Base-by-base conservation (phyloP, 1,140 invertebrate genomes). In the Drosophila busckii region DNA sequence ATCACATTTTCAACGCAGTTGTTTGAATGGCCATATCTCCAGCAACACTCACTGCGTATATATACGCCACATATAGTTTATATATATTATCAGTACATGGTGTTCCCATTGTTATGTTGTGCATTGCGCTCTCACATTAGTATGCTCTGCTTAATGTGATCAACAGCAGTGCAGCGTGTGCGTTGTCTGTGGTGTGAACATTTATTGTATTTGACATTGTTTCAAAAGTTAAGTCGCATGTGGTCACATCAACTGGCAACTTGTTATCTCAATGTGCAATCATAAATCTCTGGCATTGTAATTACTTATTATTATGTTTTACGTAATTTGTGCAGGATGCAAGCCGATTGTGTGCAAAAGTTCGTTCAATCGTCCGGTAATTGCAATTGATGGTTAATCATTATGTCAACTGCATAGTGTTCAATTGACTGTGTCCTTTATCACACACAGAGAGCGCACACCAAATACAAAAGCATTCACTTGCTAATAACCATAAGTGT, bases 141-240 rank as follows among this genome's bases (percentile, higher is more conserved):
- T n/a, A n/a, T n/a, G n/a, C n/a, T n/a, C n/a, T n/a, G n/a, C n/a
- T n/a, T n/a, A n/a, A n/a, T n/a, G n/a, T n/a, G n/a, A n/a, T n/a
- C n/a, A n/a, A n/a, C n/a, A n/a, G n/a, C n/a, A n/a, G n/a, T n/a
- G n/a, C n/a, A n/a, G n/a, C n/a, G n/a, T n/a, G n/a, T n/a, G n/a
- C n/a, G n/a, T 9, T 19, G 22, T 31, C 17, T 58, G 45, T 58
- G 20, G 50, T 31, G 34, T 32, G 41, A 41, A 16, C 59, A 22
- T 38, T 37, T 54, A 78, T 78, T 76, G 55, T 52, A 71, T 60
- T 63, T 80, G 73, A 76, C 71, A 76, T 71, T 76, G 71, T 76
- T 71, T 71, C 67, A 76, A 76, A 76, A 76, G 71, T 76, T 76
- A 76, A 76, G 52, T 80, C 67, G 66, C 29, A 9, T 78, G 60